These are phyloP conservation scores for Nowickia ferox DNA, from an alignment of 2,888 invertebrate species.

Conservation along the genomic window DNA sequence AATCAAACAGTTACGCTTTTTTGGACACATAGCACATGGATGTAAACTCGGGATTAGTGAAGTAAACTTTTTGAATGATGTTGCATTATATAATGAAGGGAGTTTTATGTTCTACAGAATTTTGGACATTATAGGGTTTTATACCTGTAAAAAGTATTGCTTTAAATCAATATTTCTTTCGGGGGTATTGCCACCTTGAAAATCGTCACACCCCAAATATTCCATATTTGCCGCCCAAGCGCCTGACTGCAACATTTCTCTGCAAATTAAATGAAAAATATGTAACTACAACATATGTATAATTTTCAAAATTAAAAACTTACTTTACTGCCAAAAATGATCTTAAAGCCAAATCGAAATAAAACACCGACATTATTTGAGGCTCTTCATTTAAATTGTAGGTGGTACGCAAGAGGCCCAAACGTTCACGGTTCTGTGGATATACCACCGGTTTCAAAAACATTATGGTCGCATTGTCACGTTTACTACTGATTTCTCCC, in stretches of 20 bases:
- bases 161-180: slow-evolving; percentile 88
- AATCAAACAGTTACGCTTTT: too few species aligned
- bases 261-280: slow-evolving; percentile 78
- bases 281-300: neutral
- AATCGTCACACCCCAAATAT: slow-evolving; percentile 91
- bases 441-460: slow-evolving; percentile 89
- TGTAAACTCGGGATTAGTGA: too few species aligned
- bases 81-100: too few species aligned
- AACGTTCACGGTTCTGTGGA: slow-evolving; percentile 87
- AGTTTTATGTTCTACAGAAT: too few species aligned
- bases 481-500: slow-evolving; percentile 89
- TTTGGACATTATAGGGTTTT: too few species aligned
- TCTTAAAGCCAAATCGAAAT: slow-evolving; percentile 92
- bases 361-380: slow-evolving; percentile 92
- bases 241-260: slow-evolving; percentile 88
- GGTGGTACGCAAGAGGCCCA: slow-evolving; percentile 88
- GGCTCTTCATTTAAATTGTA: slow-evolving; percentile 89
- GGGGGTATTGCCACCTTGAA: slow-evolving; percentile 90
- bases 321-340: slow-evolving; percentile 90
- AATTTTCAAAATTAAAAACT: slow-evolving; percentile 75
- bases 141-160: slow-evolving; percentile 87
- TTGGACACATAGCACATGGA: too few species aligned
- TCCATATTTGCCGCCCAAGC: slow-evolving; percentile 89
- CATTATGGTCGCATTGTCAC: slow-evolving; percentile 90
- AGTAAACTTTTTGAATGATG: too few species aligned